Evolutionary conservation across 2,888 invertebrate genomes (phyloP), one percentile per base, ranked within the genome.

Genomic region (Ametastegia equiseti): DNA sequence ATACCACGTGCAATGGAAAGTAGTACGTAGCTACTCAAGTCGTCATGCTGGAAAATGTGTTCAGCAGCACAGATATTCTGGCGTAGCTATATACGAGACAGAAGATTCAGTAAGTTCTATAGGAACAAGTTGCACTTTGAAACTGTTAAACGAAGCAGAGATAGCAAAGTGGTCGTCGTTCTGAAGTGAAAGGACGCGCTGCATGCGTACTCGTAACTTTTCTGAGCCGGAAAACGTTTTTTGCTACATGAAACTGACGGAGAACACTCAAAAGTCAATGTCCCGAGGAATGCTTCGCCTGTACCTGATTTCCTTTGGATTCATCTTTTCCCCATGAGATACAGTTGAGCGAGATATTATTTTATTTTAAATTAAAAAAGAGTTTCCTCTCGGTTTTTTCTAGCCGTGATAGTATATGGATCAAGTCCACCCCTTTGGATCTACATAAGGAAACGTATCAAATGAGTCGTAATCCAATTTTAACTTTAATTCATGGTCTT

Each of bases 71-170:
- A 19, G 36, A n/a, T n/a, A n/a, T 50, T 23, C 11, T 19, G 23
- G n/a, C n/a, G n/a, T n/a, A n/a, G n/a, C n/a, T n/a, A n/a, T n/a
- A n/a, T n/a, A 75, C 50, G 50, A 50, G 54, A 54, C 54, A 54
- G 30, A 54, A 75, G 30, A 54, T 54, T 54, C 54, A 36, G 50
- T 54, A 60, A 45, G 78, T 78, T 78, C 19, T 60, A 36, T 33
- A 23, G 23, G 13, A 19, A 60, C 39, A 60, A 78, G 30, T 60
- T 36, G 9, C 39, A 60, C 60, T 78, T 78, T 63, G 63, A 78
- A 78, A 78, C 42, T 60, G 78, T 78, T 60, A 78, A 78, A 78
- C 60, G 78, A 78, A 78, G 60, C 78, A 78, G 60, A 39, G 15
- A 60, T 27, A 60, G 75, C 54, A 36, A 54, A 75, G 36, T 50